Base-by-base conservation (phyloP, 2,113 vertebrate genomes). In the Oncorhynchus nerka region DNA sequence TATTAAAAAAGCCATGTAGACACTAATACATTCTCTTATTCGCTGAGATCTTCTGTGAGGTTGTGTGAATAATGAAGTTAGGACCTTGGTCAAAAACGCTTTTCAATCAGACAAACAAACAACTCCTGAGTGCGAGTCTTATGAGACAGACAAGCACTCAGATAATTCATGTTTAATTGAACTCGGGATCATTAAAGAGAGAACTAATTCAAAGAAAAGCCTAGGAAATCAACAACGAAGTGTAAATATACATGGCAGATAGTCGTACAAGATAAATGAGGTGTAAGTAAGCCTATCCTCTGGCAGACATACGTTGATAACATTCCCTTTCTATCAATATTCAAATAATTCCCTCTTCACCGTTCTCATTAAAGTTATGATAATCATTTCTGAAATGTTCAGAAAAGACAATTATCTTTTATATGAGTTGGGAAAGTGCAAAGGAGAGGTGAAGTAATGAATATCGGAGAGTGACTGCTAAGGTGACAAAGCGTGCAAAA, bases 401-500 rank as follows among this genome's bases (percentile, higher is more conserved):
- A 15, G 45, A 76, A 76, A 76, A 70, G 68, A 80, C 62, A 80
- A 82, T 70, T 77, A 75, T 34, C 74, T 80, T 82, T 73, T 79
- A 24, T 76, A 75, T 22, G 71, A 78, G 57, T 68, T 32, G 49
- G 75, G 71, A 22, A 55, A 80, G 48, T 72, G 65, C 55, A 73
- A 77, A 49, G 19, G 70, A 80, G 76, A 78, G 69, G 34, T 68
- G 13, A 79, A 70, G 72, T 79, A 78, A 79, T 85, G 73, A 70
- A 79, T 70, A 81, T 85, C 81, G 71, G 72, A 64, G 16, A 45
- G 75, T 79, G 77, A 86, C 73, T 80, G 83, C 71, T 77, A 87
- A 89, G 82, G 80, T 82, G 79, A 88, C 85, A 78, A 80, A 76
- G 55, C 34, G 22, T 78, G 73, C 32, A 77, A 61, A 83, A 82